Evolutionary conservation across 2,113 vertebrate species (phyloP).

Genomic region (Nannospalax galili): DNA sequence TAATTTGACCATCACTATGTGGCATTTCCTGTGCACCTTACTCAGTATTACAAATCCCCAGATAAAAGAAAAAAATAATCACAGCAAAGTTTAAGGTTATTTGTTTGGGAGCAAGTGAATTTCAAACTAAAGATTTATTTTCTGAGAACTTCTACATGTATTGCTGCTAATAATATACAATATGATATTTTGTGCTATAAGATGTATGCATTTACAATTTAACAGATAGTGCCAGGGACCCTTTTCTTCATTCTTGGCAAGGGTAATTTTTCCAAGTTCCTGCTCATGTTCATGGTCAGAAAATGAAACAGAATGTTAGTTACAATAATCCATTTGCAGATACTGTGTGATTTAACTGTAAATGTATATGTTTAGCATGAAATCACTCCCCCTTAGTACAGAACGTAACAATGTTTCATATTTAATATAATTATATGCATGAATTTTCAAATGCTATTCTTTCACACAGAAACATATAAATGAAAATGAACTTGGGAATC

Average conservation of each 20-base stretch:
- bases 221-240: not conserved
- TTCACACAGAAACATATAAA: slow-evolving; percentile 16
- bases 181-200: not conserved
- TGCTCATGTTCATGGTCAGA: not conserved
- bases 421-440: not conserved
- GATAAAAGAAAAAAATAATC: not conserved
- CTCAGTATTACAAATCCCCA: not conserved
- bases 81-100: not conserved
- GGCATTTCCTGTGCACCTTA: not conserved
- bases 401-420: not conserved
- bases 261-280: not conserved
- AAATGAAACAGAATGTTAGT: slow-evolving; percentile 11
- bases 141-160: not conserved
- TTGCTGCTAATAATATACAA: slow-evolving; percentile 38
- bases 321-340: slow-evolving; percentile 9
- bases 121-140: slow-evolving; percentile 18
- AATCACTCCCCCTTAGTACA: slow-evolving; percentile 12
- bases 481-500: slow-evolving; percentile 12
- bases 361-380: slow-evolving; percentile 18
- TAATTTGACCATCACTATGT: too few species aligned
- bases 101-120: not conserved
- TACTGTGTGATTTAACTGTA: not conserved
- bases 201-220: not conserved
- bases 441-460: not conserved
- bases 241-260: not conserved